Evolutionary conservation across 2,888 invertebrate genomes (phyloP).

Genomic region (Ennomos quercinarius): DNA sequence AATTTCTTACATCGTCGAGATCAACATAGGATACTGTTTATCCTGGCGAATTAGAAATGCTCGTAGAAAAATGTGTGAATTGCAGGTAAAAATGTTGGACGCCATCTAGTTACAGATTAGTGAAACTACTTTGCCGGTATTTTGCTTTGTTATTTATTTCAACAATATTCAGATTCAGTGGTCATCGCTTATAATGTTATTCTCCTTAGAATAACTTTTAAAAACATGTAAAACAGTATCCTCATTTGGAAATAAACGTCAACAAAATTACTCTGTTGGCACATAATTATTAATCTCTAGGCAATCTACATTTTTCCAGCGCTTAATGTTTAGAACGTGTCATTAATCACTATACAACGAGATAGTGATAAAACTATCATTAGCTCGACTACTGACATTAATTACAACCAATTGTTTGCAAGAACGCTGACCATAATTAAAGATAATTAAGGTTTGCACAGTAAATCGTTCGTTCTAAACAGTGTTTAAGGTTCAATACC

Average conservation of each 20-base stretch:
- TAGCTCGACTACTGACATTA: conserved; percentile 29
- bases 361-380: conserved; percentile 32
- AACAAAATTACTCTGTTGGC: conserved; percentile 13
- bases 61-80: no score
- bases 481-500: conserved; percentile 1
- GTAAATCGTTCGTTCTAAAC: conserved; percentile 23
- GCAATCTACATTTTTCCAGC: conserved; percentile 14
- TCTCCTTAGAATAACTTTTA: no score
- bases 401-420: conserved; percentile 38
- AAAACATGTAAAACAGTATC: no score
- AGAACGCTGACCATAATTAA: conserved; percentile 27
- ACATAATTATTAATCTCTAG: conserved; percentile 6
- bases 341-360: conserved; percentile 20
- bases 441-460: conserved; percentile 32
- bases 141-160: no score
- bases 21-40: no score
- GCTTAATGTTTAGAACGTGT: not conserved
- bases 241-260: not conserved
- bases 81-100: no score
- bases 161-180: no score
- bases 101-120: no score
- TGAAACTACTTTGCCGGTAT: no score
- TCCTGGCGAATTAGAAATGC: no score
- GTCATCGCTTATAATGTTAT: no score
- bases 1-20: no score